Evolutionary conservation across 2,113 vertebrate genomes (phyloP), one percentile per base, ranked within the genome.

Genomic region (Gobiocypris rarus): DNA sequence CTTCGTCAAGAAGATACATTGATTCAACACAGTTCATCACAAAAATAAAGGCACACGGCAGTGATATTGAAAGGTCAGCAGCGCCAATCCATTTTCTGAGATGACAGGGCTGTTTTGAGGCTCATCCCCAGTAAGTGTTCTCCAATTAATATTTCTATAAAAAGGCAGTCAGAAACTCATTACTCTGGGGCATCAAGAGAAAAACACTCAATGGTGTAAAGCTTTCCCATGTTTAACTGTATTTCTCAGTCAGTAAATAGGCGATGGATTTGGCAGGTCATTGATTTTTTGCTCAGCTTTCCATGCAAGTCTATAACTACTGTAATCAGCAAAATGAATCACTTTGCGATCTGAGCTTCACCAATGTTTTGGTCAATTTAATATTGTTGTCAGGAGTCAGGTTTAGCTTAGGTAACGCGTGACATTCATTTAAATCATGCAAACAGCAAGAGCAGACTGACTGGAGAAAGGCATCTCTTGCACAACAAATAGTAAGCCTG

Each of bases 241-340:
- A 24, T n/a, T 63, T 63, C 54, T 17, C 56, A 73, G 41, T 48
- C 41, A 45, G 56, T 61, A 38, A 79, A 79, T 45, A 17, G 8
- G 38, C 61, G 76, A 61, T 24, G 14, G 58, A 28, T 79, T 79
- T 45, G 76, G 56, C n/a, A 45, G 76, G n/a, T 54, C n/a, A 63
- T 79, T 78, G 76, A 63, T 61, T 79, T 78, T 78, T 43, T 45
- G 8, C 76, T 78, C 38, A 17, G 75, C 22, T 80, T 80, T 80
- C 41, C 59, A 80, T 63, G 26, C 5, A 50, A 22, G 77, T 31
- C 43, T 80, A 43, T 50, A 80, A 80, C 43, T 80, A 34, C 24
- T 65, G 77, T 80, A 31, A 67, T 80, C 77, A 80, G 77, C 59
- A 63, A 26, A 45, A 61, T 19, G 13, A 45, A 79, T 58, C 28